Conservation (phyloP, 2,797 vertebrate genomes). For the Botia almorhae region DNA sequence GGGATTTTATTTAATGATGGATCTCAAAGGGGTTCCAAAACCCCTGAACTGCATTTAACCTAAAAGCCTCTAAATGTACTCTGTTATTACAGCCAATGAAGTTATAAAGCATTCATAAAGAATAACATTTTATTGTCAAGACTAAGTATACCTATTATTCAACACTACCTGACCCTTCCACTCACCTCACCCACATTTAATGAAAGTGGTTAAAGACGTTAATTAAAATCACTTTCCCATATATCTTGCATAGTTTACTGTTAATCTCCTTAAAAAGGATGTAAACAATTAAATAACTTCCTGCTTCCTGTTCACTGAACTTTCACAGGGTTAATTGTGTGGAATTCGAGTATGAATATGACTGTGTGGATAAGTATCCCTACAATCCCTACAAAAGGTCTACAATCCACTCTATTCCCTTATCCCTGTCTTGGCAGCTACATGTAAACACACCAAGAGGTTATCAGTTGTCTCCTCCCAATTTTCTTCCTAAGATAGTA, state of each 20-base stretch:
- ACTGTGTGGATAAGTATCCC: constrained; percentile 46
- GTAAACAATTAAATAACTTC: constrained; percentile 58
- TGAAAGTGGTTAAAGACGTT: constrained; percentile 8
- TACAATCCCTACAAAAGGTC: constrained; percentile 23
- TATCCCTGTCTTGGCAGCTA: constrained; percentile 67
- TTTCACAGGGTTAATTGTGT: constrained; percentile 42
- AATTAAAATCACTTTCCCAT: constrained; percentile 49
- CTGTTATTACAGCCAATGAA: not conserved
- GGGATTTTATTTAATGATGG: not conserved
- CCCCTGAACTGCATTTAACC: not conserved
- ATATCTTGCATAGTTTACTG: constrained; percentile 24
- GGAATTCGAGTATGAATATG: constrained; percentile 33
- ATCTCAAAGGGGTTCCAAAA: constrained; percentile 4
- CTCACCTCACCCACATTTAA: constrained; percentile 9
- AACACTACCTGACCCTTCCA: not conserved
- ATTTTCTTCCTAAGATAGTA: constrained; percentile 58
- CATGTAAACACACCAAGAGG: constrained; percentile 82
- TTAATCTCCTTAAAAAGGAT: constrained; percentile 44
- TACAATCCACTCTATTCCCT: constrained; percentile 46
- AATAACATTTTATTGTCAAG: not conserved
- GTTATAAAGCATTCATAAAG: not conserved
- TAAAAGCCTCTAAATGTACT: not conserved
- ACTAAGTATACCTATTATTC: not conserved
- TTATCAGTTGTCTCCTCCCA: constrained; percentile 69
- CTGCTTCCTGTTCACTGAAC: constrained; percentile 54